phyloP scores from a whole-genome alignment of 2,113 vertebrate genomes.

The Papio anubis region DNA sequence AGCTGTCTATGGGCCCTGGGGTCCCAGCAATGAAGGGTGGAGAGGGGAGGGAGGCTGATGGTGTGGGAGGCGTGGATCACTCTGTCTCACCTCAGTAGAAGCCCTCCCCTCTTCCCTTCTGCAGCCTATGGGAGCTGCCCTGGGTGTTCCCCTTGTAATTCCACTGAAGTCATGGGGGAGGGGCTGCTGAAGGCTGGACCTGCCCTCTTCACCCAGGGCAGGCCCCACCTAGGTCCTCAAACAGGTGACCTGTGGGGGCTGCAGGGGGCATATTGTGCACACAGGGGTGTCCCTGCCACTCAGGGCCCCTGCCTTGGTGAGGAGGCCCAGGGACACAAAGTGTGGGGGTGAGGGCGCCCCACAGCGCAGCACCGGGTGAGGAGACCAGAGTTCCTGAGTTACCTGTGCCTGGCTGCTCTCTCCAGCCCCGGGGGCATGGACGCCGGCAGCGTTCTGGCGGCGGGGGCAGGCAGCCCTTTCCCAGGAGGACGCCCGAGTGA shows the following conservation, averaged over 20 bases:
- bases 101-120: background rate
- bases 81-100: background rate
- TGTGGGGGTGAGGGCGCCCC: too few relatives aligned
- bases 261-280: background rate
- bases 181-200: background rate
- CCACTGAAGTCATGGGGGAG: background rate
- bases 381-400: fast-evolving
- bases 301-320: too few relatives aligned
- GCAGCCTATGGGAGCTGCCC: background rate
- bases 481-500: conserved; percentile 75
- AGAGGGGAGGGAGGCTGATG: background rate
- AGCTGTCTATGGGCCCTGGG: background rate
- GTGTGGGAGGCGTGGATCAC: background rate
- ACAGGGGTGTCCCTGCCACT: too few relatives aligned
- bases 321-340: too few relatives aligned
- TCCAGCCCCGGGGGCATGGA: fast-evolving
- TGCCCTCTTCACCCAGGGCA: background rate
- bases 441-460: background rate
- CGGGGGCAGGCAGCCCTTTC: background rate
- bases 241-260: background rate
- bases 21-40: too few relatives aligned
- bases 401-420: background rate
- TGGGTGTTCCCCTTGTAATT: fast-evolving
- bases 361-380: fast-evolving
- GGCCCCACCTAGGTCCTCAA: background rate